phyloP scores from a whole-genome alignment of 2,797 vertebrate species.

The Enteromius viviparus region DNA sequence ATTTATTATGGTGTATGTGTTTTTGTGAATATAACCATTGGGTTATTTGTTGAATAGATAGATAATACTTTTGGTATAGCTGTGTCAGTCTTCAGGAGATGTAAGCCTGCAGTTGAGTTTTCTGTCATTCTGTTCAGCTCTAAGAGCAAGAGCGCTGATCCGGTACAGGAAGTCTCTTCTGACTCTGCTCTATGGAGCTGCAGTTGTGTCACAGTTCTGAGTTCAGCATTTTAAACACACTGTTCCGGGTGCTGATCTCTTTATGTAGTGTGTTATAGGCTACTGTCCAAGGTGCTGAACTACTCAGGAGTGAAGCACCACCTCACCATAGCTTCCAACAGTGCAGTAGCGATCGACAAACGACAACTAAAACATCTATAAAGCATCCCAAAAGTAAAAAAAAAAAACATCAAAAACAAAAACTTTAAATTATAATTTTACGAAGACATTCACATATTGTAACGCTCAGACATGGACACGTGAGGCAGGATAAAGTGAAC shows the following conservation, averaged over 20 bases:
- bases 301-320: slow-evolving; percentile 9
- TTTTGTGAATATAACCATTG: background rate
- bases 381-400: background rate
- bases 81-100: background rate
- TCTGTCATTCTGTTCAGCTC: background rate
- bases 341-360: background rate
- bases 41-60: background rate
- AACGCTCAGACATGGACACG: too few relatives aligned
- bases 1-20: background rate
- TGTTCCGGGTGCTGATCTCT: slow-evolving; percentile 7
- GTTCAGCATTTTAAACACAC: background rate
- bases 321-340: background rate
- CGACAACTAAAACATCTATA: background rate
- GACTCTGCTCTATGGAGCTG: background rate
- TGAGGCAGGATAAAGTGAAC: too few relatives aligned
- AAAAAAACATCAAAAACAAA: background rate
- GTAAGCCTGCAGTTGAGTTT: background rate
- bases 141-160: background rate
- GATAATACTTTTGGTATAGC: background rate
- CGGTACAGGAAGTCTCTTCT: background rate
- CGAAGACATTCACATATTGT: too few relatives aligned
- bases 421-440: too few relatives aligned
- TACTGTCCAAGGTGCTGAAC: slow-evolving; percentile 50
- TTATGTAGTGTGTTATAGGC: slow-evolving; percentile 4
- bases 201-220: slow-evolving; percentile 14